These are phyloP conservation scores for Jacana jacana DNA, from an alignment of 2,113 vertebrate genomes.

Conservation along the genomic window DNA sequence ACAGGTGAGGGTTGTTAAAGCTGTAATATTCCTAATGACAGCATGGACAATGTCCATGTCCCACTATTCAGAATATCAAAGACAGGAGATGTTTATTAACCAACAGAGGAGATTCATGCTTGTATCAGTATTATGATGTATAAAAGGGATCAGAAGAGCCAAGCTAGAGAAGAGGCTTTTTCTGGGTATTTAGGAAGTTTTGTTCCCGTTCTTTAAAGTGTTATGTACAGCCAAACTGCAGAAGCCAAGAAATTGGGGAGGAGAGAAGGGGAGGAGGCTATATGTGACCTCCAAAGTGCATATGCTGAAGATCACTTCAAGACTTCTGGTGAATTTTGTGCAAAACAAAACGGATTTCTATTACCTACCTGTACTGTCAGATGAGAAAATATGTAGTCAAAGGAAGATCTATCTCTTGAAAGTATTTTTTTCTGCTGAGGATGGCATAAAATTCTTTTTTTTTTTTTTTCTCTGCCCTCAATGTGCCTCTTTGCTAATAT, in stretches of 20 bases:
- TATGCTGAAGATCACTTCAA: not conserved
- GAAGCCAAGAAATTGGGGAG: not conserved
- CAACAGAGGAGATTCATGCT: not conserved
- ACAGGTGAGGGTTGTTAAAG: not conserved
- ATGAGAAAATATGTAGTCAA: not conserved
- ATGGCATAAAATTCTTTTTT: not conserved
- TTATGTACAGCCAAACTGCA: not conserved
- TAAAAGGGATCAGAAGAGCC: not conserved
- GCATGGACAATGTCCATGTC: not conserved
- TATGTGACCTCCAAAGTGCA: not conserved
- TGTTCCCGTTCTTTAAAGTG: not conserved
- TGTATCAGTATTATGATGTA: not conserved
- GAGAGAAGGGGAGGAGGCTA: not conserved
- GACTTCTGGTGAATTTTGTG: not conserved
- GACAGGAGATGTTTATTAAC: not conserved
- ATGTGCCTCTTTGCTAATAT: not conserved
- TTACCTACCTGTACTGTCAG: not conserved
- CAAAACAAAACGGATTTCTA: not conserved
- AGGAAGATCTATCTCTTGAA: not conserved
- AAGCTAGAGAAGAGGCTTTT: not conserved
- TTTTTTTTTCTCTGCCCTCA: not conserved
- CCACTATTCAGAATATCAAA: not conserved
- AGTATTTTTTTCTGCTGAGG: not conserved
- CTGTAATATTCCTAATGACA: not conserved
- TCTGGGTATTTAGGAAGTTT: not conserved